A percentile compares a stretch with the other conserved stretches of the same genome.
Conservation (phyloP, 2,113 vertebrate genomes). For the Elephas maximus region DNA sequence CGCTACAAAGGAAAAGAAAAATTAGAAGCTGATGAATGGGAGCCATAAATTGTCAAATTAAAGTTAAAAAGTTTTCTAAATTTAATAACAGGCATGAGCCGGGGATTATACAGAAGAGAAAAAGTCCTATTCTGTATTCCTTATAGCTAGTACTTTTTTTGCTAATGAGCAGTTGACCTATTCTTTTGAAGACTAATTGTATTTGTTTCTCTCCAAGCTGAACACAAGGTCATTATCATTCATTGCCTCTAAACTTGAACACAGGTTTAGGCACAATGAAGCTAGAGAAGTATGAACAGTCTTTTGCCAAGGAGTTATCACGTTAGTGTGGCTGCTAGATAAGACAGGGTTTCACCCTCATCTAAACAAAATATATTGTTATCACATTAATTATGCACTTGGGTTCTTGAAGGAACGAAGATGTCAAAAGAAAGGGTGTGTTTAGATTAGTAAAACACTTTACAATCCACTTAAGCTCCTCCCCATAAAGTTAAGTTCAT, state of each 20-base stretch:
- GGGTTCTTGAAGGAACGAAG: conserved; percentile 42
- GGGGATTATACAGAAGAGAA: neutral
- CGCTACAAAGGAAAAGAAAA: neutral
- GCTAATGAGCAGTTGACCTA: neutral
- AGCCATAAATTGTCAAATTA: neutral
- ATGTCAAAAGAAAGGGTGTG: neutral
- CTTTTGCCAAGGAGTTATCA: conserved; percentile 47
- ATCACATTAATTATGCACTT: conserved; percentile 69
- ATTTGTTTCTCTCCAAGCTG: conserved; percentile 58
- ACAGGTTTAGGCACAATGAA: neutral
- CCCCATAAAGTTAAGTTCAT: neutral
- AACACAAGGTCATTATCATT: neutral
- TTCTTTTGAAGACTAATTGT: conserved; percentile 32
- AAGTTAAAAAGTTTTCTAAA: conserved; percentile 19
- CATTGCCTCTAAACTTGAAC: neutral
- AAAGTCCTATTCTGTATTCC: neutral
- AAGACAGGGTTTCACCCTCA: neutral
- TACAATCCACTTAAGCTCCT: neutral
- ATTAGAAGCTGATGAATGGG: neutral
- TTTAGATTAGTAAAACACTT: conserved; percentile 64
- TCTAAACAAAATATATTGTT: conserved; percentile 40
- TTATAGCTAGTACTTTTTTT: neutral
- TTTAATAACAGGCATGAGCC: neutral
- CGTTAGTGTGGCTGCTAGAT: neutral
- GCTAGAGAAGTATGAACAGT: conserved; percentile 52